These are phyloP conservation scores for Diglossa cyanea DNA, from an alignment of 2,797 vertebrate genomes.

Conservation along the genomic window DNA sequence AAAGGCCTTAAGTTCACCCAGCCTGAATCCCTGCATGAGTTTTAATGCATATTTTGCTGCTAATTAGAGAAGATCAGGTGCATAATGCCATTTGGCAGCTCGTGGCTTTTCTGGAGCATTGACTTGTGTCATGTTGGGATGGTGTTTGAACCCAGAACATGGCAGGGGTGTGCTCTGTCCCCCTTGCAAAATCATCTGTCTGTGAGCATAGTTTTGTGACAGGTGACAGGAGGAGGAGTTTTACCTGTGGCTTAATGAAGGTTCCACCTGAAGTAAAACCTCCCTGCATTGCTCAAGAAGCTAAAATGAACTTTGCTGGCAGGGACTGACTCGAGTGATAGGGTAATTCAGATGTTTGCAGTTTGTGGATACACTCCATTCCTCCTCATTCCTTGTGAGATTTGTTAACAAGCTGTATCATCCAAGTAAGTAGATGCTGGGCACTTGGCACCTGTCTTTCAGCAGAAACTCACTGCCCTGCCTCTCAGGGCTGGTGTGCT, in stretches of 20 bases:
- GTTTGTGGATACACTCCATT: background rate
- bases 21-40: background rate
- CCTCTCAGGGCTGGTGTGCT: background rate
- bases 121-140: background rate
- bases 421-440: background rate
- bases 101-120: background rate
- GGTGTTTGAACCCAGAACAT: background rate
- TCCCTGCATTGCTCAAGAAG: background rate
- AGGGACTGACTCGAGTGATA: background rate
- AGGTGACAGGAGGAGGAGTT: slow-evolving; percentile 8
- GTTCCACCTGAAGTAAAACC: slow-evolving; percentile 6
- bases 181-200: background rate
- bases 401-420: background rate
- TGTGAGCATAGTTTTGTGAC: background rate
- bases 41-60: background rate
- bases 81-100: background rate
- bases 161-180: background rate
- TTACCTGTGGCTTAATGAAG: background rate
- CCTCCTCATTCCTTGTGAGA: background rate
- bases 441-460: background rate
- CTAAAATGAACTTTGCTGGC: background rate
- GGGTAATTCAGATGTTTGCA: background rate
- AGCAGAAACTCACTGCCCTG: background rate
- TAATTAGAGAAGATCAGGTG: background rate
- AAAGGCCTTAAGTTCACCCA: background rate